phyloP scores from a whole-genome alignment of 2,888 invertebrate genomes.

The Heliconius charithonia region DNA sequence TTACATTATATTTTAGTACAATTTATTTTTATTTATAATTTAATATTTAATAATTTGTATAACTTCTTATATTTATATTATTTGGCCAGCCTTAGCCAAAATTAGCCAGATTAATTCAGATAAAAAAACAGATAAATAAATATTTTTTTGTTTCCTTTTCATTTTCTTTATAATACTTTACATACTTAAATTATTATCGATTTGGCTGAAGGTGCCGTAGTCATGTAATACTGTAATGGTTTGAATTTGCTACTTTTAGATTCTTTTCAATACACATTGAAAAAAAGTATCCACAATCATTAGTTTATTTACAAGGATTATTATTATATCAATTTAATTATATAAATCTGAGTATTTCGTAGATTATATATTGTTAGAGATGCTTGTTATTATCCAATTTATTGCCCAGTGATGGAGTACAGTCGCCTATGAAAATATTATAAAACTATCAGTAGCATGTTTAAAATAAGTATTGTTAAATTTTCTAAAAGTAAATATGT shows the following conservation, averaged over 20 bases:
- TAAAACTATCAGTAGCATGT: background rate
- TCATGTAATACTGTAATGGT: background rate
- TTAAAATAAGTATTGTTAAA: too few relatives aligned
- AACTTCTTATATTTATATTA: background rate
- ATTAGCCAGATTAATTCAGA: too few relatives aligned
- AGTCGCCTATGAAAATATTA: constrained; percentile 30
- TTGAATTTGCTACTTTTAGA: background rate
- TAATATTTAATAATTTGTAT: background rate
- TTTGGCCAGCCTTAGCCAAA: too few relatives aligned
- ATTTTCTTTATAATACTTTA: background rate
- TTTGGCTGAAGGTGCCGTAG: background rate
- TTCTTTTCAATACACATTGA: background rate
- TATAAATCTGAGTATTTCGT: constrained; percentile 31
- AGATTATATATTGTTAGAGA: constrained; percentile 42
- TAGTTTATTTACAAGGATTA: background rate
- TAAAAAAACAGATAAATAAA: background rate
- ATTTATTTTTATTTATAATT: too few relatives aligned
- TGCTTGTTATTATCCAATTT: constrained; percentile 42
- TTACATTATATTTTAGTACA: background rate
- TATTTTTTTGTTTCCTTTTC: background rate
- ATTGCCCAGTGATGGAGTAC: constrained; percentile 40
- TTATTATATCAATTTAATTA: constrained; percentile 16
- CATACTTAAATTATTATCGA: background rate
- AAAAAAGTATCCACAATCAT: background rate
- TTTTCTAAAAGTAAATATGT: too few relatives aligned